Percentiles rank a stretch among this genome's conserved stretches.
Evolutionary conservation across 2,888 invertebrate genomes (phyloP).

Genomic region (Cerastis rubricosa): DNA sequence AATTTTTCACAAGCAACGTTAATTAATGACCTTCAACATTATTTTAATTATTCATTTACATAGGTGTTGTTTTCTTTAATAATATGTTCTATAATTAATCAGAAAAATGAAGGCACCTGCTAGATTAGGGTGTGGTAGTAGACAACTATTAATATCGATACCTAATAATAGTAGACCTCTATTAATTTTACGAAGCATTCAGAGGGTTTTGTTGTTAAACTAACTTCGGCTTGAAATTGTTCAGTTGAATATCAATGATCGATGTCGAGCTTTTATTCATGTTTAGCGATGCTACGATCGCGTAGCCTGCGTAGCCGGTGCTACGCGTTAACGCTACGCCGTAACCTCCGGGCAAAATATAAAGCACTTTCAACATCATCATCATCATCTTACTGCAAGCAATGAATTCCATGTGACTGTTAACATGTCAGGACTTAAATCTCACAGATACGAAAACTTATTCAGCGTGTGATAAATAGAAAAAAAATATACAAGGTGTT

Average conservation of each 20-base stretch:
- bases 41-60: conserved; percentile 2
- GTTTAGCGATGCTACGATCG: conserved; percentile 3
- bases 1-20: neutral
- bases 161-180: too few species aligned
- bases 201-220: too few species aligned
- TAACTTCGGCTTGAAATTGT: neutral
- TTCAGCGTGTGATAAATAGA: neutral
- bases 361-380: neutral
- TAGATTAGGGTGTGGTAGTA: too few species aligned
- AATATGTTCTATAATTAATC: neutral
- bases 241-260: neutral
- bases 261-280: neutral
- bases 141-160: too few species aligned
- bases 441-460: neutral
- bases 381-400: neutral
- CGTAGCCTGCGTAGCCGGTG: conserved; percentile 6
- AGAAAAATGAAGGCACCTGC: neutral
- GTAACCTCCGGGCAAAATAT: conserved; percentile 2
- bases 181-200: neutral
- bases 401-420: neutral
- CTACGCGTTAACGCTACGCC: conserved; percentile 14
- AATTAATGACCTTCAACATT: conserved; percentile 11
- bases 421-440: neutral
- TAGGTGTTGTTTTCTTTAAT: neutral
- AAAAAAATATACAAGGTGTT: too few species aligned